These are phyloP conservation scores for Norana najaformis DNA, from an alignment of 2,888 invertebrate species.

Conservation along the genomic window DNA sequence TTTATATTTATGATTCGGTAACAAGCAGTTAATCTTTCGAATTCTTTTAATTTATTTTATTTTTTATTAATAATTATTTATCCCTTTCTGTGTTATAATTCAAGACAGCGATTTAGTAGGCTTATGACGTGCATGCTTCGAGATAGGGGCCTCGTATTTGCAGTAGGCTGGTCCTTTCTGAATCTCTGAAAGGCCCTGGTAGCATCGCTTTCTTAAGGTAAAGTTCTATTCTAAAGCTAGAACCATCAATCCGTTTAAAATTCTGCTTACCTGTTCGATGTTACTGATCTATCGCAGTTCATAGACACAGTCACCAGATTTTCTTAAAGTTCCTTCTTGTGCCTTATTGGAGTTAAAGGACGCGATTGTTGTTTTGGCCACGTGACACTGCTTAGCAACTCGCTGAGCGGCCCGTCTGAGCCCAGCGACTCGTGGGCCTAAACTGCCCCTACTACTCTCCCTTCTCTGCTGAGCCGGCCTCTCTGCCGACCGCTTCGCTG, in stretches of 20 bases:
- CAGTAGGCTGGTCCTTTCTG: no score
- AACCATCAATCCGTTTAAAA: no score
- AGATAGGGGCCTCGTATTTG: no score
- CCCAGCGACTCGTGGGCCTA: neutral
- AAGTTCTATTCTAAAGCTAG: neutral
- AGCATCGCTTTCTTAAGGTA: no score
- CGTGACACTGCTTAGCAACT: conserved; percentile 13
- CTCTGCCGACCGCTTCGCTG: neutral
- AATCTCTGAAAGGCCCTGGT: no score
- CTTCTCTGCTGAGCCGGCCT: neutral
- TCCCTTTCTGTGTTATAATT: no score
- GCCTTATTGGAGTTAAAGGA: neutral
- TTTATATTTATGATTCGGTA: no score
- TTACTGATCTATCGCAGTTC: neutral
- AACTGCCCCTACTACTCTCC: neutral
- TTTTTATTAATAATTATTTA: no score
- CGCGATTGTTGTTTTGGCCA: neutral
- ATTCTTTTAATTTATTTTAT: no score
- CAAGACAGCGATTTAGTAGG: no score
- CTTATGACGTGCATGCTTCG: no score
- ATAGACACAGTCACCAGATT: neutral
- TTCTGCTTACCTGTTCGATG: neutral
- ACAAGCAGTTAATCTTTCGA: no score
- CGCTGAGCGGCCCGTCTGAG: neutral
- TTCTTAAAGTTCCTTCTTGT: neutral